Evolutionary conservation across 2,797 vertebrate genomes (phyloP).

Genomic region (Otolemur crassicaudatus): DNA sequence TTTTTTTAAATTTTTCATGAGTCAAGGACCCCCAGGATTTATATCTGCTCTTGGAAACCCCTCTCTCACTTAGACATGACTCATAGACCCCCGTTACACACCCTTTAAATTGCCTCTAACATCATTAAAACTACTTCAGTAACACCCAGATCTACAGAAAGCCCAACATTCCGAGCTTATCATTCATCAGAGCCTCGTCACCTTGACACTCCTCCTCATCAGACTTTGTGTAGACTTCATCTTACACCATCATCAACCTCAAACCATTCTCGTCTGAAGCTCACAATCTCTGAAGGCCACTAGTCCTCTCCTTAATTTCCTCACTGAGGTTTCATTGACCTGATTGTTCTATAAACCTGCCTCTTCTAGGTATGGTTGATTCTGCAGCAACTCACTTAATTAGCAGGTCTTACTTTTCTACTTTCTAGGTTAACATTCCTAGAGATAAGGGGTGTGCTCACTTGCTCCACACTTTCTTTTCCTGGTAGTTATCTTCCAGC

Average conservation of each 20-base stretch:
- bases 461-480: not conserved
- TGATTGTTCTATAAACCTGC: not conserved
- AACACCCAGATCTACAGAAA: not conserved
- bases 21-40: not conserved
- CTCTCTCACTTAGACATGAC: not conserved
- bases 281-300: not conserved
- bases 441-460: not conserved
- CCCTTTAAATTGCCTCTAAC: not conserved
- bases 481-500: not conserved
- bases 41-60: not conserved
- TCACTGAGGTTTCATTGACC: not conserved
- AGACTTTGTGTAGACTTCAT: not conserved
- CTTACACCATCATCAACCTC: not conserved
- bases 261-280: not conserved
- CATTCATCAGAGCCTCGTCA: not conserved
- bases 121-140: not conserved
- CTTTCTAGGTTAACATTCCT: not conserved
- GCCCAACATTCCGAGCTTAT: not conserved
- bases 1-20: not conserved
- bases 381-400: not conserved
- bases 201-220: no score
- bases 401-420: not conserved
- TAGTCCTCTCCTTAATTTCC: not conserved
- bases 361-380: not conserved
- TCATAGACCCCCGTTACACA: not conserved